Conservation (phyloP, 2,113 vertebrate species). For the Regulus satrapa region DNA sequence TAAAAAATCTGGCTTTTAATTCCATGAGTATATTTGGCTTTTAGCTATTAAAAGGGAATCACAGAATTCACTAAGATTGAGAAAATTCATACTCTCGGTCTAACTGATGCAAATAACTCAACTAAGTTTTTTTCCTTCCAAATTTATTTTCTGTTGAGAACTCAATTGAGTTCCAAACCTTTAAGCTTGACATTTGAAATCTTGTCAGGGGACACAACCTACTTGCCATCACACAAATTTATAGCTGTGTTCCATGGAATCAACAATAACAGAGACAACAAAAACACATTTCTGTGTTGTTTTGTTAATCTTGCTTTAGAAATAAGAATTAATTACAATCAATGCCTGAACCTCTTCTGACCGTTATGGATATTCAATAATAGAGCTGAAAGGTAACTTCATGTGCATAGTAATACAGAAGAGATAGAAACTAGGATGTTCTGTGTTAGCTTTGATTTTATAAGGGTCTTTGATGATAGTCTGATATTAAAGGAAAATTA, state of each 20-base stretch:
- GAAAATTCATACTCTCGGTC: neutral
- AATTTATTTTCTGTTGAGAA: neutral
- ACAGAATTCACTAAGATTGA: neutral
- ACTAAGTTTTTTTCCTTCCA: neutral
- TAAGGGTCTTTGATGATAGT: neutral
- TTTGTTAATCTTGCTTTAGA: neutral
- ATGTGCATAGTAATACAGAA: neutral
- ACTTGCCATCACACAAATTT: neutral
- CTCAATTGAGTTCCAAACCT: neutral
- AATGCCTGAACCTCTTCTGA: neutral
- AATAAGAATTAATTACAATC: neutral
- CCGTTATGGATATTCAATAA: neutral
- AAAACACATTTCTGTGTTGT: neutral
- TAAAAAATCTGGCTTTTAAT: neutral
- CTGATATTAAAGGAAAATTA: neutral
- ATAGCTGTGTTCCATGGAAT: neutral
- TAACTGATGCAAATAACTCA: neutral
- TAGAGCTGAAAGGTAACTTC: neutral
- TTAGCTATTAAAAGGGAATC: neutral
- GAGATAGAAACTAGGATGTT: neutral
- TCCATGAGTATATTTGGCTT: neutral
- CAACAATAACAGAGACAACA: neutral
- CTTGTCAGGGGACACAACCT: neutral
- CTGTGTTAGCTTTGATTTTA: neutral
- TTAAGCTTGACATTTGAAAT: neutral